phyloP scores from a whole-genome alignment of 1,140 invertebrate species.

The Pararge aegeria region DNA sequence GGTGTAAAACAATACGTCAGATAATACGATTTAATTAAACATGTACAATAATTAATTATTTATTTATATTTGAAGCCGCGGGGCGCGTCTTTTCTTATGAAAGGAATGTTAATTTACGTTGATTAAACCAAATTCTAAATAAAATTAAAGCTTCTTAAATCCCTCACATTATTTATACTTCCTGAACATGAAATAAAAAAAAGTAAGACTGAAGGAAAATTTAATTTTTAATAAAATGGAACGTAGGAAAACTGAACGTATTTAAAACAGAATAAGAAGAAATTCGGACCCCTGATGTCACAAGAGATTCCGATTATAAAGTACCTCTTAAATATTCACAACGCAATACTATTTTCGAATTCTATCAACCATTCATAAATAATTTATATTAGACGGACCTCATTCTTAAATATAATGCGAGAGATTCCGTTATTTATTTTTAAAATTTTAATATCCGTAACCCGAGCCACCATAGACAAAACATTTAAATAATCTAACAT shows the following conservation, averaged over 20 bases:
- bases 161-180: slow-evolving; percentile 28
- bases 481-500: slow-evolving; percentile 6
- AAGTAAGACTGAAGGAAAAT: not conserved
- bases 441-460: not conserved
- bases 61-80: slow-evolving; percentile 36
- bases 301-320: slow-evolving; percentile 1
- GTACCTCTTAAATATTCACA: slow-evolving; percentile 2
- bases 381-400: slow-evolving; percentile 12
- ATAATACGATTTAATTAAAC: slow-evolving; percentile 28
- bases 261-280: not conserved
- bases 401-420: slow-evolving; percentile 18
- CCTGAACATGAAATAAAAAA: not conserved
- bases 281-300: not conserved
- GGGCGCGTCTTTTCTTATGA: slow-evolving; percentile 30
- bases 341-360: slow-evolving; percentile 2
- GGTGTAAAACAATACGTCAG: slow-evolving; percentile 18
- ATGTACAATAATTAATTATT: not conserved
- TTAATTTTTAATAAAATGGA: not conserved
- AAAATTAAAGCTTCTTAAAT: slow-evolving; percentile 36
- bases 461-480: slow-evolving; percentile 2
- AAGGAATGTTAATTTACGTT: slow-evolving; percentile 37
- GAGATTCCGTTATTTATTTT: slow-evolving; percentile 25
- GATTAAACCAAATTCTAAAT: slow-evolving; percentile 24
- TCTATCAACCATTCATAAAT: slow-evolving; percentile 12
- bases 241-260: not conserved